Conservation (phyloP, 2,797 vertebrate genomes). For the Aphelocoma californica region DNA sequence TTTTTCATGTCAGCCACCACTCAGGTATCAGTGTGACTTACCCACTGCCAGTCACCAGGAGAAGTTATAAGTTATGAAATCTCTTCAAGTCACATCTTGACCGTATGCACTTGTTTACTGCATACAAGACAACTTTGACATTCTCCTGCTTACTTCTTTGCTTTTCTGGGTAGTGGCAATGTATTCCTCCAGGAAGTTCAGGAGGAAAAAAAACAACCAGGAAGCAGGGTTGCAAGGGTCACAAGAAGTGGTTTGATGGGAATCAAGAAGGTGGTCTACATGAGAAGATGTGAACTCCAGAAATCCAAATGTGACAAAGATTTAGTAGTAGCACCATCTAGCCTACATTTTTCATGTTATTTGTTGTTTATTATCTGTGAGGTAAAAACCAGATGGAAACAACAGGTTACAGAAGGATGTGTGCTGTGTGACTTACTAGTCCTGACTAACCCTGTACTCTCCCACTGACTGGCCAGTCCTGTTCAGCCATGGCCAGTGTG, state of each 20-base stretch:
- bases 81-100: neutral
- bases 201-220: neutral
- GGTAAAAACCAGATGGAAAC: neutral
- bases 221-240: neutral
- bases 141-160: neutral
- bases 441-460: neutral
- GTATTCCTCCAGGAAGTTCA: neutral
- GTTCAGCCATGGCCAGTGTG: neutral
- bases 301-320: neutral
- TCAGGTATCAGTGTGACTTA: neutral
- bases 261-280: neutral
- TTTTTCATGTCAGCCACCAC: neutral
- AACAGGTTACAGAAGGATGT: neutral
- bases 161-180: neutral
- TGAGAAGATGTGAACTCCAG: neutral
- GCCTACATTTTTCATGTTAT: neutral
- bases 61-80: neutral
- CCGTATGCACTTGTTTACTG: accelerated
- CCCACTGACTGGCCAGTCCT: neutral
- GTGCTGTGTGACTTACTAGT: neutral
- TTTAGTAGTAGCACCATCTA: neutral
- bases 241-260: neutral
- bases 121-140: neutral
- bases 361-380: neutral
- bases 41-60: accelerated